Base-by-base conservation (phyloP, 2,113 vertebrate genomes). In the Heloderma charlesbogerti region DNA sequence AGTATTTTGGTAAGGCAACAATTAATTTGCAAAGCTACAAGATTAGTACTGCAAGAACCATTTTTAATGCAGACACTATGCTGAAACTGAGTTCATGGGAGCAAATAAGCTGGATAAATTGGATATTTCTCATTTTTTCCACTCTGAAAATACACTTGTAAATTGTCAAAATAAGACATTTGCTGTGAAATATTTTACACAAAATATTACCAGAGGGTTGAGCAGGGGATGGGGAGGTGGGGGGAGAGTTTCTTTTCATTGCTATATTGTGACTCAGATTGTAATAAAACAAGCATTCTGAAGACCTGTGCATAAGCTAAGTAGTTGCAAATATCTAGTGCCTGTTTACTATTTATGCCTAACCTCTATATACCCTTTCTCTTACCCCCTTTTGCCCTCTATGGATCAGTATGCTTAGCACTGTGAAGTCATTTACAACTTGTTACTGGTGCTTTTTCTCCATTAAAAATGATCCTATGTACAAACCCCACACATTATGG, bases 131-230 rank as follows among this genome's bases (percentile, higher is more conserved):
- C 25, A 40, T 13, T 31, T 91, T 88, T 92, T 75, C 88, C n/a
- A 88, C 37, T n/a, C 88, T 81, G 15, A 40, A 87, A 67, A 29
- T 1, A 82, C 71, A 60, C 77, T 12, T 72, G 20, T 75, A 71
- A 92, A 88, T 27, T 74, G 72, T 48, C 93, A 51, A 93, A 92
- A 93, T 84, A 88, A 89, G 84, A 63, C 77, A 63, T 83, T 84
- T 92, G 31, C 57, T 89, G 22, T 29, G 89, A 16, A n/a, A 40
- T 18, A 91, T 27, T 83, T 93, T 45, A 87, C 91, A 71, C 91
- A 89, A 91, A 20, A 20, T 57, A 83, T 93, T 81, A 83, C 78
- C 29, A 77, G 37, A 88, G 43, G 18, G n/a, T n/a, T n/a, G n/a
- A n/a, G n/a, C n/a, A n/a, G n/a, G n/a, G n/a, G n/a, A n/a, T 89